phyloP scores from a whole-genome alignment of 2,797 vertebrate species.

The Falco concolor region DNA sequence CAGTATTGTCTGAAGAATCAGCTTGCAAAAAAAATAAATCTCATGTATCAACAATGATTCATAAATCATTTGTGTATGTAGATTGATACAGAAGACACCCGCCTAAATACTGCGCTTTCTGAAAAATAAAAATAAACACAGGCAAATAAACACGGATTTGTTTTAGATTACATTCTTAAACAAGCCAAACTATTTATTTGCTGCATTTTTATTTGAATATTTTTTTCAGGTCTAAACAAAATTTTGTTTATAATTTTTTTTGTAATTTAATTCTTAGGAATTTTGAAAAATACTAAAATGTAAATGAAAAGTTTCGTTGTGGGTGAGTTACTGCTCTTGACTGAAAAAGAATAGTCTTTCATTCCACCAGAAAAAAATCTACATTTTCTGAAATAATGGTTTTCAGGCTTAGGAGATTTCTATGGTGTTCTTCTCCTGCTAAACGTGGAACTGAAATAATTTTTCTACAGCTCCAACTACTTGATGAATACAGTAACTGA shows the following conservation, averaged over 20 bases:
- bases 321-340: background rate
- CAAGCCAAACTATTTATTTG: background rate
- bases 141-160: background rate
- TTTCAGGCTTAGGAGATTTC: background rate
- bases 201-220: background rate
- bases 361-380: background rate
- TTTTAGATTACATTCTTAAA: background rate
- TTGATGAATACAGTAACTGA: background rate
- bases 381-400: background rate
- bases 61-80: background rate
- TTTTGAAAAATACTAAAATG: background rate
- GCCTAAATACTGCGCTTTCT: background rate
- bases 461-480: background rate
- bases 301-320: background rate
- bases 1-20: background rate
- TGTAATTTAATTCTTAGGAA: background rate
- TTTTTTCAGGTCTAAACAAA: background rate
- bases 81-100: background rate
- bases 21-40: background rate
- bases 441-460: background rate
- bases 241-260: background rate
- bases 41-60: background rate
- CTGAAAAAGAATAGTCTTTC: background rate
- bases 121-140: background rate
- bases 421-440: background rate